Evolutionary conservation across 2,888 invertebrate genomes (phyloP).

Genomic region (Steromphala cineraria): DNA sequence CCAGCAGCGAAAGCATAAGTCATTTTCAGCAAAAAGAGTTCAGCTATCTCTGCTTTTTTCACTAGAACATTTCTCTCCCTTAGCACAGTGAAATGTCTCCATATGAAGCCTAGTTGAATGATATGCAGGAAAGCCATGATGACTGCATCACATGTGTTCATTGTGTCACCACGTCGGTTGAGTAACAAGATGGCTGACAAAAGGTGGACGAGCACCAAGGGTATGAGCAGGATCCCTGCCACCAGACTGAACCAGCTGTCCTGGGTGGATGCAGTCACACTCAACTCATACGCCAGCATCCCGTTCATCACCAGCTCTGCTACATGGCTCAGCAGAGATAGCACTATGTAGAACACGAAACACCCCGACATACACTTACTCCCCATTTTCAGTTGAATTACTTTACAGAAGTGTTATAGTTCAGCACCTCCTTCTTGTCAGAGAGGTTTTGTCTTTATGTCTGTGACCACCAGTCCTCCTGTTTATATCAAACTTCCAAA

Average conservation of each 20-base stretch:
- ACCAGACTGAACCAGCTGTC: slow-evolving; percentile 82
- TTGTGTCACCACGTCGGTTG: slow-evolving; percentile 46
- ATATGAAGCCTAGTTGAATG: slow-evolving; percentile 76
- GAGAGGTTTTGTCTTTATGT: too few relatives aligned
- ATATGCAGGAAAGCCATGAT: slow-evolving; percentile 80
- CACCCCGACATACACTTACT: slow-evolving; percentile 40
- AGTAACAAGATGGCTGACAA: slow-evolving; percentile 76
- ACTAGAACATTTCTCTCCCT: slow-evolving; percentile 88
- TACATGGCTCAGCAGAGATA: slow-evolving; percentile 56
- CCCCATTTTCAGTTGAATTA: slow-evolving; percentile 22
- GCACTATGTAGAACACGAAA: slow-evolving; percentile 53
- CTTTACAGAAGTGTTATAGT: too few relatives aligned
- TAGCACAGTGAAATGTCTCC: slow-evolving; percentile 87
- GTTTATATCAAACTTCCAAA: too few relatives aligned
- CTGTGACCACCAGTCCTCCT: too few relatives aligned
- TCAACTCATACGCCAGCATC: slow-evolving; percentile 77
- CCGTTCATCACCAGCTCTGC: slow-evolving; percentile 53
- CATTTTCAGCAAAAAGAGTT: slow-evolving; percentile 85
- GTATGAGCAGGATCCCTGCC: slow-evolving; percentile 83
- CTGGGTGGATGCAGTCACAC: slow-evolving; percentile 66
- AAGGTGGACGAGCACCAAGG: slow-evolving; percentile 82
- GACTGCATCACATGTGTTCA: slow-evolving; percentile 70
- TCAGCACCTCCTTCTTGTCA: too few relatives aligned
- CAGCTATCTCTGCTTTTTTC: slow-evolving; percentile 87
- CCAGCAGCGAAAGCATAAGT: slow-evolving; percentile 92